Percentiles rank a stretch among this genome's conserved stretches.
phyloP scores from a whole-genome alignment of 1,140 invertebrate species.

The Neodiprion lecontei region DNA sequence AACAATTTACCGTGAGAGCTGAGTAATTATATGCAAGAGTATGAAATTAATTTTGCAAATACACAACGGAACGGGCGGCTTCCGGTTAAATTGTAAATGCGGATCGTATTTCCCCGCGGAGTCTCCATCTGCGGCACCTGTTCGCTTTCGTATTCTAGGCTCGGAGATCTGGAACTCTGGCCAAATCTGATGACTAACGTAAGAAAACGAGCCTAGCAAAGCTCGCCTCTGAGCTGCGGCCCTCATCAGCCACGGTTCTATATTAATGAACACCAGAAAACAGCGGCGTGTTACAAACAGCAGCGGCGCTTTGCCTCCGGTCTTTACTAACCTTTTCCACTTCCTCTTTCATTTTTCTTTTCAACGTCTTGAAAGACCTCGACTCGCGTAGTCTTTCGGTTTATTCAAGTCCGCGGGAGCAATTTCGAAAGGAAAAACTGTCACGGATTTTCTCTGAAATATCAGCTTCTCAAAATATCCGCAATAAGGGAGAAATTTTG shows the following conservation, averaged over 20 bases:
- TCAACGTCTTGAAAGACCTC: conserved; percentile 24
- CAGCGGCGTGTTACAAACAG: conserved; percentile 22
- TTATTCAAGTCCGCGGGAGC: conserved; percentile 22
- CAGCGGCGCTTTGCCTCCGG: conserved; percentile 28
- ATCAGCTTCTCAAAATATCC: too few species aligned
- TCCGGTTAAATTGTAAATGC: neutral
- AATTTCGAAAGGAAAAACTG: too few species aligned
- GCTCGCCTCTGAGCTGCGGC: neutral
- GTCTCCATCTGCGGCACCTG: neutral
- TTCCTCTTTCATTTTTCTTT: conserved; percentile 2
- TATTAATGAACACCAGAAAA: conserved; percentile 54
- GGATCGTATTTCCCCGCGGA: neutral
- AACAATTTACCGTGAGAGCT: too few species aligned
- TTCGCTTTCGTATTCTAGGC: conserved; percentile 4
- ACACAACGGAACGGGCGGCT: too few species aligned
- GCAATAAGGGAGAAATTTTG: too few species aligned
- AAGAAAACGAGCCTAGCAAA: neutral
- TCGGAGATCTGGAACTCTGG: neutral
- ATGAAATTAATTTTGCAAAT: too few species aligned
- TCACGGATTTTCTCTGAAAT: too few species aligned
- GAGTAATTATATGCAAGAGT: too few species aligned
- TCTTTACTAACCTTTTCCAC: conserved; percentile 18
- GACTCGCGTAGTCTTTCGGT: conserved; percentile 16
- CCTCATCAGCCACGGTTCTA: conserved; percentile 50
- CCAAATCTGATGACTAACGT: conserved; percentile 1